phyloP scores from a whole-genome alignment of 2,888 invertebrate species.

The Laspeyria flexula region DNA sequence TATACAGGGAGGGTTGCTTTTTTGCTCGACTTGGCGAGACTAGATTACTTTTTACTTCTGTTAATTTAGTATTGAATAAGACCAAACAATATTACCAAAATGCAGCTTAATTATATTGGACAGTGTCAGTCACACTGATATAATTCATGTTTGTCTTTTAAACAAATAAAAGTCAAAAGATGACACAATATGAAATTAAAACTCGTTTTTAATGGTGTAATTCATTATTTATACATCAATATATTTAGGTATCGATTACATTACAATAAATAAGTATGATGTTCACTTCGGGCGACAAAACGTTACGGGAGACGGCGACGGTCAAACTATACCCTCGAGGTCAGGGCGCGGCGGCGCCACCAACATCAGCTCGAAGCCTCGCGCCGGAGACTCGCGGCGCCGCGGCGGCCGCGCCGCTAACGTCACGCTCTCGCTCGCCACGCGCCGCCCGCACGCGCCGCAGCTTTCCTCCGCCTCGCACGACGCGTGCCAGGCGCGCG shows the following conservation, averaged over 20 bases:
- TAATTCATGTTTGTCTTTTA: no score
- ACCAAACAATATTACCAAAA: no score
- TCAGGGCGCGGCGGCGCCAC: conserved; percentile 77
- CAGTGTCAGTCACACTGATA: no score
- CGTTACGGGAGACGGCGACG: background rate
- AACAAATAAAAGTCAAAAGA: no score
- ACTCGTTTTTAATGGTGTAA: no score
- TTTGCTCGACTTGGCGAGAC: no score
- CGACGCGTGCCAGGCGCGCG: conserved; percentile 65
- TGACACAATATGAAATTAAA: no score
- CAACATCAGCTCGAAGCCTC: conserved; percentile 57
- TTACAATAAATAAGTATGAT: background rate
- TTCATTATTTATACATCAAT: background rate
- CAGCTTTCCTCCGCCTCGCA: conserved; percentile 62
- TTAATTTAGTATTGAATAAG: no score
- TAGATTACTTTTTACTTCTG: no score
- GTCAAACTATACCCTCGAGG: conserved; percentile 70
- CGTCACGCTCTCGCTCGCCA: conserved; percentile 38
- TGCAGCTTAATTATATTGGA: no score
- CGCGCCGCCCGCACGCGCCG: conserved; percentile 62
- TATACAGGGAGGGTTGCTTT: no score
- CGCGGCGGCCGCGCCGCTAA: conserved; percentile 33
- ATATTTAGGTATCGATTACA: background rate
- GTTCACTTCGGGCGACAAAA: background rate
- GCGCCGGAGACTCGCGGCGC: conserved; percentile 35